A percentile compares a stretch with the other conserved stretches of the same genome.
Evolutionary conservation across 2,888 invertebrate genomes (phyloP).

Genomic region (Sphinx pinastri): DNA sequence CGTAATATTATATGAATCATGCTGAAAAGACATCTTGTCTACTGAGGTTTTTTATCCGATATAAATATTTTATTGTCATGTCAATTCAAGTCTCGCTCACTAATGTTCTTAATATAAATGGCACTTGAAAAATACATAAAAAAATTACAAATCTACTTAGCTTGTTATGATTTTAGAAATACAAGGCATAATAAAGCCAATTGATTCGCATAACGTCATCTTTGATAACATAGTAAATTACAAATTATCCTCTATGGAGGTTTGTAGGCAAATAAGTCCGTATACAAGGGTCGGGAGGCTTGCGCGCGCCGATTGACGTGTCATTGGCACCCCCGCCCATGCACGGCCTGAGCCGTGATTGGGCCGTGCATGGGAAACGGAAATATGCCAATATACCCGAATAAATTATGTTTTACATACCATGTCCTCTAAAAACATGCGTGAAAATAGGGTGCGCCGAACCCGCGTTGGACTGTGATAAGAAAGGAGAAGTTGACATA

Average conservation of each 20-base stretch:
- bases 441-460: neutral
- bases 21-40: slow-evolving; percentile 22
- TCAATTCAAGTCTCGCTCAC: too few relatives aligned
- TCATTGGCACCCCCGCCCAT: slow-evolving; percentile 44
- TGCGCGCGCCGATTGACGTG: slow-evolving; percentile 69
- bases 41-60: slow-evolving; percentile 5
- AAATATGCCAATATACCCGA: slow-evolving; percentile 11
- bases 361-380: slow-evolving; percentile 50
- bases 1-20: slow-evolving; percentile 29
- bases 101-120: too few relatives aligned
- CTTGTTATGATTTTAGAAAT: too few relatives aligned
- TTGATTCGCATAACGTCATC: too few relatives aligned
- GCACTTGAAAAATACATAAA: too few relatives aligned
- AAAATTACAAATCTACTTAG: too few relatives aligned
- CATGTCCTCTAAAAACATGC: neutral
- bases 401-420: slow-evolving; percentile 15
- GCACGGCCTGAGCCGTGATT: slow-evolving; percentile 66
- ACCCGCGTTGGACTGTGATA: too few relatives aligned
- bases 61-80: neutral
- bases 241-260: too few relatives aligned
- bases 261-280: neutral
- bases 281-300: too few relatives aligned
- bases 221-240: too few relatives aligned
- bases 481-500: too few relatives aligned
- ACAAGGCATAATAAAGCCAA: too few relatives aligned